Conservation (phyloP, 2,113 vertebrate genomes). For the Phycodurus eques region DNA sequence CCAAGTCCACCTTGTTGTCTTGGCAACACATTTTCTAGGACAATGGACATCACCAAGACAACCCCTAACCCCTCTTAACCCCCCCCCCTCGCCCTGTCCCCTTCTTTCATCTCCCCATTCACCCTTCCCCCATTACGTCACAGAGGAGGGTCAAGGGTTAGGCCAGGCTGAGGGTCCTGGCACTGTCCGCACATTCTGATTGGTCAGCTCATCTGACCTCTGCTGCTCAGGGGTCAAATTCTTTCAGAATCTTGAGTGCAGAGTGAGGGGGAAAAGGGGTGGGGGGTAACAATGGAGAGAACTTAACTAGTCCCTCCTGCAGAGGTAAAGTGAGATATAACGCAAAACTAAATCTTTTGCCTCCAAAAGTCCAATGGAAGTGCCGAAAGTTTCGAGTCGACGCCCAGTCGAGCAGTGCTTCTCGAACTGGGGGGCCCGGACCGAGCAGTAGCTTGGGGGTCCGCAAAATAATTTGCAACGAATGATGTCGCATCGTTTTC, state of each 20-base stretch:
- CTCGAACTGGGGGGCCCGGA: neutral
- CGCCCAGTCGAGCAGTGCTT: neutral
- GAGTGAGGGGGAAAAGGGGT: constrained; percentile 57
- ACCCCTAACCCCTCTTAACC: constrained; percentile 81
- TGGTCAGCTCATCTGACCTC: constrained; percentile 78
- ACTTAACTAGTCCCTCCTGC: constrained; percentile 70
- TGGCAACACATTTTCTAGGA: constrained; percentile 74
- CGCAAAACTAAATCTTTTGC: neutral
- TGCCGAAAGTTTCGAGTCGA: neutral
- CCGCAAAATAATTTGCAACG: too few species aligned
- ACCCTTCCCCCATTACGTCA: constrained; percentile 77
- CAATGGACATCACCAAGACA: constrained; percentile 79
- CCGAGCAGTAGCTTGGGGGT: too few species aligned
- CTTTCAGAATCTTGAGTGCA: constrained; percentile 77
- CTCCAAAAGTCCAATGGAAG: neutral
- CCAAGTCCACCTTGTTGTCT: constrained; percentile 77
- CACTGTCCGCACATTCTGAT: constrained; percentile 80
- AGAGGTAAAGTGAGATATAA: constrained; percentile 59
- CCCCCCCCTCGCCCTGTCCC: constrained; percentile 59
- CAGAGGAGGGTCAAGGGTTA: constrained; percentile 70
- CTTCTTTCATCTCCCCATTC: constrained; percentile 79
- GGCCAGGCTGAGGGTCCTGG: constrained; percentile 80
- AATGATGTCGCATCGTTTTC: too few species aligned
- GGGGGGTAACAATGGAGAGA: constrained; percentile 73
- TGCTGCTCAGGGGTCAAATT: constrained; percentile 76